A percentile compares a stretch with the other conserved stretches of the same genome.
Conservation (phyloP, 2,797 vertebrate species). For the Rhinichthys osculus region DNA sequence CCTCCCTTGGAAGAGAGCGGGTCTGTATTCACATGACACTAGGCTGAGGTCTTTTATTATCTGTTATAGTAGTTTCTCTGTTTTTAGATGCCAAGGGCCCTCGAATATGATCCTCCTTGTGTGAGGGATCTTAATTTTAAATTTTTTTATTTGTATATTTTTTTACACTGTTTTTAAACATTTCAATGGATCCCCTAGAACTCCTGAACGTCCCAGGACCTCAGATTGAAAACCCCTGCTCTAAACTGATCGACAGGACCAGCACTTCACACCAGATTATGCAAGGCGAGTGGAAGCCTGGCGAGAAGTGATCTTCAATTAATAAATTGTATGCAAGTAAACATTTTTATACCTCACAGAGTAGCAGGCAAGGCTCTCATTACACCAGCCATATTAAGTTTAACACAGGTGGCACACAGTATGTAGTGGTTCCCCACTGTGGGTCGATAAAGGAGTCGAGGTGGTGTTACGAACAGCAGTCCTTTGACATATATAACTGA, state of each 20-base stretch:
- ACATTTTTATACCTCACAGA: neutral
- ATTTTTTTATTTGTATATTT: neutral
- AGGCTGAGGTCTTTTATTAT: constrained; percentile 19
- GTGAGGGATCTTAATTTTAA: neutral
- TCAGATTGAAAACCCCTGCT: neutral
- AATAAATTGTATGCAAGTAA: no score
- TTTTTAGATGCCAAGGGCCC: neutral
- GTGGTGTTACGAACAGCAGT: neutral
- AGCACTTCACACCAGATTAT: neutral
- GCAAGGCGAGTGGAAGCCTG: neutral
- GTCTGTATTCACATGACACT: neutral
- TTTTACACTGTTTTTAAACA: neutral
- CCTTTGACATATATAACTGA: constrained; percentile 23
- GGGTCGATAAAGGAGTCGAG: constrained; percentile 5
- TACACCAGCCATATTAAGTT: neutral
- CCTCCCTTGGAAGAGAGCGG: neutral
- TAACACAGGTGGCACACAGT: constrained; percentile 8
- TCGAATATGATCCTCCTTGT: neutral
- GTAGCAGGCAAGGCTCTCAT: neutral
- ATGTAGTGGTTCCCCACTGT: constrained; percentile 1
- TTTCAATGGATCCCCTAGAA: neutral
- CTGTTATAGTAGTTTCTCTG: neutral
- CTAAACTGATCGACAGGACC: neutral
- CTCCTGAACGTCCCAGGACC: neutral
- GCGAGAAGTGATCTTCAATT: neutral